Conservation (phyloP, 1,140 invertebrate species). For the Drosophila paulistorum region DNA sequence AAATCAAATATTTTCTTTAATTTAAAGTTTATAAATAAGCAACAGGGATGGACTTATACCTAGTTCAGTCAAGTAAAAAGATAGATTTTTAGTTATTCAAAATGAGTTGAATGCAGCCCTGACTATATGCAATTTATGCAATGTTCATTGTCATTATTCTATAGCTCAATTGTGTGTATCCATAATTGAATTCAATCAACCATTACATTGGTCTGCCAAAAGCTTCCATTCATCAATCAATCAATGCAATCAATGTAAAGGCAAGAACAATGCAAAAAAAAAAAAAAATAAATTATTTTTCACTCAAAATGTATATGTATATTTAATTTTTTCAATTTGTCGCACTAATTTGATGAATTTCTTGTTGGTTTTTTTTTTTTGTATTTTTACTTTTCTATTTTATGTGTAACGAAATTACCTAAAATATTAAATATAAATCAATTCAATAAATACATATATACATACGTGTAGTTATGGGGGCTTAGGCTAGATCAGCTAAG, state of each 20-base stretch:
- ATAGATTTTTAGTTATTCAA: no score
- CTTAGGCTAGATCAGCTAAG: no score
- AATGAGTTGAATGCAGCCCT: no score
- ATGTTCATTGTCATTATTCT: neutral
- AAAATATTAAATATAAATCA: no score
- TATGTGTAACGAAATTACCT: no score
- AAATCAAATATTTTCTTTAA: slow-evolving; percentile 30
- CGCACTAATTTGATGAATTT: slow-evolving; percentile 47
- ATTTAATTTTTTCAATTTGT: slow-evolving; percentile 21
- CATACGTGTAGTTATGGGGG: no score
- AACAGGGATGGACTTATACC: neutral
- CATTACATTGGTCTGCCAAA: slow-evolving; percentile 41
- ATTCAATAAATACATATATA: no score
- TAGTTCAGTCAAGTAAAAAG: no score
- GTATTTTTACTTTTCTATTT: no score
- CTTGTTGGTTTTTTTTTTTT: neutral
- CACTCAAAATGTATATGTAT: neutral
- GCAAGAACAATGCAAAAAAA: slow-evolving; percentile 31
- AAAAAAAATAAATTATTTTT: slow-evolving; percentile 1
- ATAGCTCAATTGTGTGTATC: neutral
- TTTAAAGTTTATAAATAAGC: slow-evolving; percentile 13
- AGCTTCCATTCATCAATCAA: slow-evolving; percentile 38
- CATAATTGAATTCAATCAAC: slow-evolving; percentile 49
- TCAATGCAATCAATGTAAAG: slow-evolving; percentile 1
- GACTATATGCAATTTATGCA: neutral